A percentile compares a stretch with the other conserved stretches of the same genome.
phyloP scores from a whole-genome alignment of 2,113 vertebrate genomes.

The Stictonetta naevosa region DNA sequence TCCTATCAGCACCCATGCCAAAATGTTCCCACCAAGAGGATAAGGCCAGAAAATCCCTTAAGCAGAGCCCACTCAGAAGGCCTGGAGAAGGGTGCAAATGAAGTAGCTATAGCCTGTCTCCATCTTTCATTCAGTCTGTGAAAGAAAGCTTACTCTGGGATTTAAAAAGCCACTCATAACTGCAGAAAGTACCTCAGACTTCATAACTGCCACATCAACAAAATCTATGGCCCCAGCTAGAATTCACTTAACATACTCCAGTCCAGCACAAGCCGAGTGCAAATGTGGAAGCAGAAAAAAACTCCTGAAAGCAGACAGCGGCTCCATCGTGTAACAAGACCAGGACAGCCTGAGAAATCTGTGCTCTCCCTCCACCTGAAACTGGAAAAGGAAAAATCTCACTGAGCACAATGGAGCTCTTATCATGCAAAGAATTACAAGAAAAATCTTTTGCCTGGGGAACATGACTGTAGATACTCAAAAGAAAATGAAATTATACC shows the following conservation, averaged over 20 bases:
- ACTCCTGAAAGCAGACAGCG: not conserved
- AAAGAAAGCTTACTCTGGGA: not conserved
- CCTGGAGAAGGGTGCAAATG: not conserved
- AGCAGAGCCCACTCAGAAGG: not conserved
- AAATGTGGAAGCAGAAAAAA: not conserved
- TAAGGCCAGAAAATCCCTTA: not conserved
- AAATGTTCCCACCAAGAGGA: not conserved
- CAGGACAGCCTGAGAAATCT: not conserved
- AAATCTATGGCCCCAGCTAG: not conserved
- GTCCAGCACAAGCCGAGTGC: not conserved
- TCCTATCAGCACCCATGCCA: no score
- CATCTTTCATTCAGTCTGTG: not conserved
- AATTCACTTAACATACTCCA: not conserved
- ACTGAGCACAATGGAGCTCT: not conserved
- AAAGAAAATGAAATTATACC: not conserved
- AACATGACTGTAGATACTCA: not conserved
- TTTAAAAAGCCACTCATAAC: not conserved
- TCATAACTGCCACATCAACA: not conserved
- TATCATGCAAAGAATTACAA: not conserved
- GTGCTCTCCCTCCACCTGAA: not conserved
- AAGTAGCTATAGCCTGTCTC: not conserved
- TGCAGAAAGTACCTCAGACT: not conserved
- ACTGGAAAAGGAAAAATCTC: constrained; percentile 3
- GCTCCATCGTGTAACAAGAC: not conserved
- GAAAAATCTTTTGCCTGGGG: not conserved